Evolutionary conservation across 2,888 invertebrate genomes (phyloP).

Genomic region (Electrophaes corylata): DNA sequence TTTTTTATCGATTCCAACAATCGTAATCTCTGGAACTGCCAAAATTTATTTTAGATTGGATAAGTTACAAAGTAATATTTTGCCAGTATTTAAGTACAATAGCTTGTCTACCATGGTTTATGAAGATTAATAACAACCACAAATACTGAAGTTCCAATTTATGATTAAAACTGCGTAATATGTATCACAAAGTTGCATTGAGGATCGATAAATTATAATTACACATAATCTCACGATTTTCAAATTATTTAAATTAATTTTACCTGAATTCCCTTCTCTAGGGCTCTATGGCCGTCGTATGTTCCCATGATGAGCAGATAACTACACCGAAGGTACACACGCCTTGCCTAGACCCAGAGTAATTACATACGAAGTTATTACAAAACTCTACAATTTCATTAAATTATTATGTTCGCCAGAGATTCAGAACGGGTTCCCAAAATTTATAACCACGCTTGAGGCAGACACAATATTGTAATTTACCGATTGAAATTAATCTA

Average conservation of each 20-base stretch:
- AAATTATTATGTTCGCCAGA: conserved; percentile 50
- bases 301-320: conserved; percentile 27
- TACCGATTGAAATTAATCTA: conserved; percentile 18
- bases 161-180: neutral
- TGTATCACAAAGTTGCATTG: neutral
- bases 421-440: conserved; percentile 52
- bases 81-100: neutral
- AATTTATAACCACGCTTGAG: conserved; percentile 47
- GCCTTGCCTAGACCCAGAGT: conserved; percentile 14
- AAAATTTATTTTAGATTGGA: conserved; percentile 30
- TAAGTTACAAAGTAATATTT: conserved; percentile 8
- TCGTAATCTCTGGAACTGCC: conserved; percentile 32
- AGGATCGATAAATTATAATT: neutral
- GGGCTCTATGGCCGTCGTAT: neutral
- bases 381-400: conserved; percentile 60
- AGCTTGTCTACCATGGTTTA: neutral
- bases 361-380: conserved; percentile 40
- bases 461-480: conserved; percentile 40
- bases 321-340: conserved; percentile 15
- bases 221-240: neutral
- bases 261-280: conserved; percentile 7
- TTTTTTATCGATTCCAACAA: conserved; percentile 24
- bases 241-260: conserved; percentile 21
- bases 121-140: too few relatives aligned
- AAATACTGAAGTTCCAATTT: neutral